Base-by-base conservation (phyloP, 1,140 invertebrate genomes). In the Cylas formicarius region DNA sequence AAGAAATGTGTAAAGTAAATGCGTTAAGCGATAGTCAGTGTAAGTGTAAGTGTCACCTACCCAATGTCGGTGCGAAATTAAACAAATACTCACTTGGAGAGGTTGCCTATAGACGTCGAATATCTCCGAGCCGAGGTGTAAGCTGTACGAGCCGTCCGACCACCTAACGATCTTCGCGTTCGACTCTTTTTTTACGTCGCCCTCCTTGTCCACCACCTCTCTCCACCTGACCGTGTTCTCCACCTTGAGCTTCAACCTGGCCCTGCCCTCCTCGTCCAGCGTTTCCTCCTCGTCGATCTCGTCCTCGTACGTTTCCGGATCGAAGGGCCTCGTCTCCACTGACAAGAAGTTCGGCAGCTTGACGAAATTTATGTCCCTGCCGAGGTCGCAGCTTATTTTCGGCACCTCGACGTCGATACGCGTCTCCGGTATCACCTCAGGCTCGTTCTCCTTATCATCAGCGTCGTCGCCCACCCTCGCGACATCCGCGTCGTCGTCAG, bases 201-300 rank as follows among this genome's bases (percentile, higher is more conserved):
- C 89, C 32, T 91, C 82, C 19, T 90, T 83, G 57, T 89, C 82
- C 61, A 90, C 82, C 2, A 69, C 72, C 17, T 86, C 86, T n/a
- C 91, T 73, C 96, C 96, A 99, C 29, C 95, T 74, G 28, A 99
- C 91, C 0, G 94, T 98, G 64, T 98, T 99, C 71, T 98, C 96
- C 5, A 97, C 93, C 71, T 92, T 91, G 9, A 93, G 66, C 68
- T 93, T 93, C 21, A 91, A 67, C 39, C 84, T 78, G 10, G 46
- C 46, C 32, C 46, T 21, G 57, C 96, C 96, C 75, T 99, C 96
- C 64, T 98, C 96, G 67, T 98, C 94, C 34, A 97, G 71, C 0
- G 92, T 91, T 70, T 98, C 94, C 67, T 99, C 94, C 59, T 99
- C 96, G 62, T 98, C 95, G 53, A 98, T 92, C 73, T 99, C 96